Conservation (phyloP, 2,113 vertebrate genomes). For the Psettodes erumei region DNA sequence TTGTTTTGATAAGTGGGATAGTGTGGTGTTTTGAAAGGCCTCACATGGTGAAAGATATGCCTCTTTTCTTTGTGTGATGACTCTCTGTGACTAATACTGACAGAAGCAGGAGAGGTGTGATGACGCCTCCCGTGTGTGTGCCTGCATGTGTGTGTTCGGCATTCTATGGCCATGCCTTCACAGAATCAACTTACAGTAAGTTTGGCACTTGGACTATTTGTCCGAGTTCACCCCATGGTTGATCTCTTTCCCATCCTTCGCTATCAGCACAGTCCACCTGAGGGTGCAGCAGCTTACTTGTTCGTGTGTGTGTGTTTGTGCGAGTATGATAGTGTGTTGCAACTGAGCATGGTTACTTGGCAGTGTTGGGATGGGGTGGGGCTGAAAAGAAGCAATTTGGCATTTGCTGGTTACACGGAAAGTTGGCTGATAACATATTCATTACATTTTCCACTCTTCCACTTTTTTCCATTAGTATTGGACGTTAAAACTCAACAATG, state of each 20-base stretch:
- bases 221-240: slow-evolving; percentile 32
- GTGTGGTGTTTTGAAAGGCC: slow-evolving; percentile 70
- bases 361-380: slow-evolving; percentile 51
- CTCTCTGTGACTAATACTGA: slow-evolving; percentile 64
- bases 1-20: slow-evolving; percentile 75
- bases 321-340: slow-evolving; percentile 34
- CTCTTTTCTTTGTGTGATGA: slow-evolving; percentile 61
- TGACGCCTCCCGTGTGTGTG: slow-evolving; percentile 40
- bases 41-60: slow-evolving; percentile 70
- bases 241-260: slow-evolving; percentile 43
- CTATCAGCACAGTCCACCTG: slow-evolving; percentile 44
- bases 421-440: slow-evolving; percentile 64
- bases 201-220: slow-evolving; percentile 53
- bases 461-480: slow-evolving; percentile 20
- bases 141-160: background rate
- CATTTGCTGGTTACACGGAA: slow-evolving; percentile 59
- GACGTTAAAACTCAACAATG: slow-evolving; percentile 29
- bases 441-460: slow-evolving; percentile 67
- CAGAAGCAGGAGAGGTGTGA: slow-evolving; percentile 56
- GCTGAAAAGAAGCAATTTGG: slow-evolving; percentile 49
- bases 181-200: slow-evolving; percentile 57
- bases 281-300: slow-evolving; percentile 28
- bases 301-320: slow-evolving; percentile 32
- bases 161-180: slow-evolving; percentile 25
- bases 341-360: slow-evolving; percentile 38